phyloP scores from a whole-genome alignment of 35 echinoderm and acorn worm genomes.

The Heliocidaris erythrogramma region DNA sequence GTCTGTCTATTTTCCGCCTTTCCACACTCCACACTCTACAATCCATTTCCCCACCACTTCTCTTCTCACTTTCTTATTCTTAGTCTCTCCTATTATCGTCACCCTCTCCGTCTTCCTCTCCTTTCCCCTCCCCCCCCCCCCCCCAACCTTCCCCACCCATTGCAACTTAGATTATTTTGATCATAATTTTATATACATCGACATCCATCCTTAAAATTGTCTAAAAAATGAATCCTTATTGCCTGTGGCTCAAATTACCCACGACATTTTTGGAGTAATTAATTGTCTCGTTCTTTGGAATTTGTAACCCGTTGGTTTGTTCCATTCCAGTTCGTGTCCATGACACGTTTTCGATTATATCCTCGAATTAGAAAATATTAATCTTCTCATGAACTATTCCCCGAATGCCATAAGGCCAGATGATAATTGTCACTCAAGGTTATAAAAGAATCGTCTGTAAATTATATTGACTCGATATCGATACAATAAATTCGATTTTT shows the following conservation, averaged over 20 bases:
- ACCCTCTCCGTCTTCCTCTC: too few species aligned
- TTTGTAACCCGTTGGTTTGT: neutral
- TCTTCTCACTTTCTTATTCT: neutral
- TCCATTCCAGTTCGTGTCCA: neutral
- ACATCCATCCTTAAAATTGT: too few species aligned
- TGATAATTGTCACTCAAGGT: neutral
- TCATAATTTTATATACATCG: too few species aligned
- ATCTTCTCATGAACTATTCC: neutral
- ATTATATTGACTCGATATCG: neutral
- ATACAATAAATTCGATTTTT: neutral
- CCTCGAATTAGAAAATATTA: neutral
- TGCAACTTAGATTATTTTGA: too few species aligned
- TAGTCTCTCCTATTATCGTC: too few species aligned
- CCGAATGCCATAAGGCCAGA: neutral
- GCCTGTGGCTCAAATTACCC: too few species aligned
- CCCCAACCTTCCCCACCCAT: too few species aligned
- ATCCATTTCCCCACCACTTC: neutral
- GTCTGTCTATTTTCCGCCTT: too few species aligned
- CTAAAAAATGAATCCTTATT: too few species aligned
- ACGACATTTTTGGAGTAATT: neutral
- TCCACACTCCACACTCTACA: neutral
- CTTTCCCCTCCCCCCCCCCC: too few species aligned
- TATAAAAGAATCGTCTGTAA: neutral
- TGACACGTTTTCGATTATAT: neutral
- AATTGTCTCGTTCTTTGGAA: neutral